Base-by-base conservation (phyloP, 1,140 invertebrate species). In the Lerema accius region DNA sequence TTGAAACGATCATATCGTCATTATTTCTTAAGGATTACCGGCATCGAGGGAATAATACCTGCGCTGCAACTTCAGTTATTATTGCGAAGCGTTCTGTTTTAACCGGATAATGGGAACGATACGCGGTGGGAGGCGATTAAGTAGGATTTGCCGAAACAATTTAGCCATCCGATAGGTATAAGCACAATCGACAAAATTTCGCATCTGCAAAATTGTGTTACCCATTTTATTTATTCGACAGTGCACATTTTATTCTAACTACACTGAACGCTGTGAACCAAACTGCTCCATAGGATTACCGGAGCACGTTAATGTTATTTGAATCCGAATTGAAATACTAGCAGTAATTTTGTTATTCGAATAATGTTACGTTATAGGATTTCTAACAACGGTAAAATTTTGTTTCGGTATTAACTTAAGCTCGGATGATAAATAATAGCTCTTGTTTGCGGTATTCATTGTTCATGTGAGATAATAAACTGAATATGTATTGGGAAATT, bases 131-230 rank as follows among this genome's bases (percentile, higher is more conserved):
- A 79, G 73, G 73, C 84, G 85, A 84, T 88, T 84, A 86, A 81
- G 80, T 85, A 82, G 79, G 83, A 79, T 84, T 84, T 84, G 73
- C 67, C 73, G 73, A 76, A 74, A 81, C 80, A 83, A 77, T 86
- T 81, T 78, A 73, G 71, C 65, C 69, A 62, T 76, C 71, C 78
- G 71, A 83, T 81, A 86, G 71, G 82, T 83, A 78, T 82, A 75
- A 75, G 76, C 73, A 69, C 64, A 79, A 82, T 82, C 75, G 77
- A 84, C 80, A 79, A 70, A 81, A 79, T 72, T 66, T 67, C 67
- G 56, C 59, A 65, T 63, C 28, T 62, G 65, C 67, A 71, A 71
- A 71, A 71, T 77, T 69, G 67, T 79, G 75, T 75, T 81, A 71
- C 50, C 68, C 67, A 80, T 59, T 71, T 26, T 63, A 61, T 59